phyloP scores from a whole-genome alignment of 2,888 invertebrate genomes.

The Lumbricus terrestris region DNA sequence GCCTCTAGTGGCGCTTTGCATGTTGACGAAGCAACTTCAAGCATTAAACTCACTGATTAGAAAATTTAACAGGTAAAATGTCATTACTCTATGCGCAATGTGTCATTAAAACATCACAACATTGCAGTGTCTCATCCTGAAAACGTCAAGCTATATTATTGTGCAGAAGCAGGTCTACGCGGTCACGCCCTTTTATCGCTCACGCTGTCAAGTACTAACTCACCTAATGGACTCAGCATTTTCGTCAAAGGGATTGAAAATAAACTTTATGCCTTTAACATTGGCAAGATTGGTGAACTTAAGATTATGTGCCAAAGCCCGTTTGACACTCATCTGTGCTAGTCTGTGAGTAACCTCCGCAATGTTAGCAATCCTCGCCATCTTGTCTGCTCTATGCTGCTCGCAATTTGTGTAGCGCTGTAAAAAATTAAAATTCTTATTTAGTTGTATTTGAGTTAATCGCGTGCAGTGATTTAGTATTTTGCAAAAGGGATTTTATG shows the following conservation, averaged over 20 bases:
- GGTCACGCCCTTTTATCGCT: constrained; percentile 3
- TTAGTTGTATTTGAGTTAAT: too few relatives aligned
- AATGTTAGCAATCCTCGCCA: background rate
- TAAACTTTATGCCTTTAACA: constrained; percentile 21
- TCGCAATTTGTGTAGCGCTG: background rate
- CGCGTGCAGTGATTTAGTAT: too few relatives aligned
- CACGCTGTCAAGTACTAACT: background rate
- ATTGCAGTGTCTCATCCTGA: background rate
- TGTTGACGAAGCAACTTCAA: too few relatives aligned
- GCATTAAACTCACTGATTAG: too few relatives aligned
- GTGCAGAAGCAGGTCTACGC: background rate
- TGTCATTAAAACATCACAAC: too few relatives aligned
- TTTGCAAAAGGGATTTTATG: too few relatives aligned
- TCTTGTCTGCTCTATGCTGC: background rate
- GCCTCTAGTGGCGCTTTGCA: too few relatives aligned
- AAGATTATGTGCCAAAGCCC: constrained; percentile 16
- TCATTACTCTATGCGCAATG: too few relatives aligned
- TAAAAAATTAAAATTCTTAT: background rate
- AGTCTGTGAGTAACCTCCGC: background rate
- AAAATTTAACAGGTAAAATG: too few relatives aligned
- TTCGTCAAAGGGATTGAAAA: constrained; percentile 27
- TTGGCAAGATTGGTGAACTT: constrained; percentile 21
- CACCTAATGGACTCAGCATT: constrained; percentile 24
- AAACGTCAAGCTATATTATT: background rate
- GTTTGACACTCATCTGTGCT: background rate